Evolutionary conservation across 2,113 vertebrate genomes (phyloP), one percentile per base, ranked within the genome.

Genomic region (Callaeas wilsoni): DNA sequence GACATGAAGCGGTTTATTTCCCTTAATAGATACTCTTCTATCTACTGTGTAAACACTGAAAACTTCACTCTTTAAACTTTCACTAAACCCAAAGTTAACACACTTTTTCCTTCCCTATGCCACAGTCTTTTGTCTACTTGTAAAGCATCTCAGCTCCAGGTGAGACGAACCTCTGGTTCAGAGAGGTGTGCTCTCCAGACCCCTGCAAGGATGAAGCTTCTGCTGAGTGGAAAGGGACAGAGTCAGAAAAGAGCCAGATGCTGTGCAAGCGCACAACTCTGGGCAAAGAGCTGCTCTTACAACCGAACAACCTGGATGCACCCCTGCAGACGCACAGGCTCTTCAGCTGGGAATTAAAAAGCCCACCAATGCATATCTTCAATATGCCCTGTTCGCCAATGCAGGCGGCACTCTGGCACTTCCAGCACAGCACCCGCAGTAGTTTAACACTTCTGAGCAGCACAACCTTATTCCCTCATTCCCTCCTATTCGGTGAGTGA

Each of bases 181-280:
- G 35, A 47, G 8, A 33, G 15, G 37, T 4, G 1, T 37, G 23
- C 39, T 79, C 53, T 69, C 70, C 37, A 76, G 57, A 41, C 4
- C 19, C 33, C 53, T 4, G 0, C 25, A 69, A 85, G 22, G 44
- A 91, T 7, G 23, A 29, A 75, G 23, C 41, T 55, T 70, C 56
- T 87, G 47, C 64, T 65, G 0, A 68, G 57, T 0, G 0, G 18
- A 35, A 65, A 82, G 9, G 3, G 14, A 37, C 0, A 2, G 14
- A 76, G n/a, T 16, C 37, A 57, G 29, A 56, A 80, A 39, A 74
- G 20, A 47, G 33, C 3, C 52, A 62, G 33, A 57, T 33, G 23
- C 20, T 35, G 12, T 26, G 30, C 0, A 1, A 26, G 17, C 16
- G 16, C 56, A 59, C 16, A 88, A 17, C 27, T 42, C 52, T 22